Base-by-base conservation (phyloP, 1,140 invertebrate species). In the Carposina sasakii region DNA sequence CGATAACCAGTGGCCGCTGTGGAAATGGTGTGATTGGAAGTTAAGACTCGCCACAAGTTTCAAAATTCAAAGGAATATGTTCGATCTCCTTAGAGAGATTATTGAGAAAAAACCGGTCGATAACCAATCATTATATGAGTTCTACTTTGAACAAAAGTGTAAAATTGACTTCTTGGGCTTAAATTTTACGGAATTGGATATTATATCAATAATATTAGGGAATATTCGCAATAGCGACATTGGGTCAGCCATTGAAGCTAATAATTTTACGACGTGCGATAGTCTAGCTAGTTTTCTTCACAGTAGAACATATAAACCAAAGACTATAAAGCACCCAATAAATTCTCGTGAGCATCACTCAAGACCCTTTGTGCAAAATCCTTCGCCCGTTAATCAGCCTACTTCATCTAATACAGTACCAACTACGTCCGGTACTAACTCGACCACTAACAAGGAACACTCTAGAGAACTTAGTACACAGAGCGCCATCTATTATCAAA, bases 131-230 rank as follows among this genome's bases (percentile, higher is more conserved):
- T 17, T 45, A 12, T 45, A 45, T 21, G 43, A 45, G 17, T 45
- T 37, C 20, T 37, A 13, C 13, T 37, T 37, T 13, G 34, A 37
- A 13, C 34, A 37, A 37, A 45, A 45, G 30, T 31, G 4, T 4
- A 33, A 34, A 21, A 33, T 45, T 12, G 43, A 45, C 34, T 12
- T 13, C 1, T 22, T 45, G 13, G 6, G 13, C 6, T 23, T 45
- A 34, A 22, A 21, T 20, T 45, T 45, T 20, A 33, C 26, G 3
- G 43, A 45, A 45, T 15, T 13, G 10, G 43, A 45, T 33, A 21
- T 33, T 12, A 45, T 45, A n/a, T 45, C 43, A 3, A 34, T 45
- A 6, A 45, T 45, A 5, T n/a, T 45, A 19, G 43, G 43, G 6
- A 33, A 21, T 15, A 45, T 45, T 23, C 28, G 43, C 1, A 30